A percentile compares a stretch with the other conserved stretches of the same genome.
These are phyloP conservation scores for Stramonita haemastoma DNA, from an alignment of 2,888 invertebrate species.

Conservation along the genomic window DNA sequence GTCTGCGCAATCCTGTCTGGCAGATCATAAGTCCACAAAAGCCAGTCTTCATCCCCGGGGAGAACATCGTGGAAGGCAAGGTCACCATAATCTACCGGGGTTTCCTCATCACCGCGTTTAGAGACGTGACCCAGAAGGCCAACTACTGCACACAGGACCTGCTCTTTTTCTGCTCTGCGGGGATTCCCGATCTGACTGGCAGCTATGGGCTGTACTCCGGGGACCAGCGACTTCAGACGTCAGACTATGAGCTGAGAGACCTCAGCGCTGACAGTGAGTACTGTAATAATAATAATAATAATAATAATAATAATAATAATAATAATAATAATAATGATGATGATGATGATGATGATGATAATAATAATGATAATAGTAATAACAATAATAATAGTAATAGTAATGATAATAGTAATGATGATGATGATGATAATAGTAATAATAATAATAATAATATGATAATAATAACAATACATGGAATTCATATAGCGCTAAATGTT, in stretches of 20 bases:
- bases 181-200: constrained; percentile 13
- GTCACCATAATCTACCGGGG: constrained; percentile 42
- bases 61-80: background rate
- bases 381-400: background rate
- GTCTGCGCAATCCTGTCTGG: background rate
- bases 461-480: background rate
- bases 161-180: constrained; percentile 41
- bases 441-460: background rate
- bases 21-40: constrained; percentile 40
- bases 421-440: background rate
- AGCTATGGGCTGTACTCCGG: constrained; percentile 24
- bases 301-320: background rate
- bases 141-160: constrained; percentile 46
- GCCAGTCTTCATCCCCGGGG: constrained; percentile 2
- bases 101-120: constrained; percentile 26
- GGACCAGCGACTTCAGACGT: background rate
- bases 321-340: background rate
- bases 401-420: background rate
- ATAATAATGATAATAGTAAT: background rate
- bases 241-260: constrained; percentile 6
- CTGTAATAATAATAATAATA: no score
- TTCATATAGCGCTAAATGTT: no score
- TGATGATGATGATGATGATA: background rate
- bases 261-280: constrained; percentile 2
- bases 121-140: constrained; percentile 1